These are phyloP conservation scores for Tamias sibiricus DNA, from an alignment of 2,113 vertebrate genomes.

Conservation along the genomic window DNA sequence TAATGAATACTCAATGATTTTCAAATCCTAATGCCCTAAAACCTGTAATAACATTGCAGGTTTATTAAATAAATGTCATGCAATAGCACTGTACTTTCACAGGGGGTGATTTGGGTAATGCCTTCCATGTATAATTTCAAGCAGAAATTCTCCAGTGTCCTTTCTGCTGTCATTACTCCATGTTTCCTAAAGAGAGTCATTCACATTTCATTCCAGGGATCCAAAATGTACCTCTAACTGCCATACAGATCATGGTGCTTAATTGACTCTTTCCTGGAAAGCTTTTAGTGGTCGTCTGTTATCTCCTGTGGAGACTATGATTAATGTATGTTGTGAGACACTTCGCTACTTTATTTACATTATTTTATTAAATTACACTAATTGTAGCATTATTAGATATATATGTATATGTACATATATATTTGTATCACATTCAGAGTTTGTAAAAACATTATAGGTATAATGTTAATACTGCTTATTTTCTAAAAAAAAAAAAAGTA, in stretches of 20 bases:
- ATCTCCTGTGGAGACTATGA: background rate
- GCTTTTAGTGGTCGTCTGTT: background rate
- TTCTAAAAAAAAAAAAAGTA: slow-evolving; percentile 10
- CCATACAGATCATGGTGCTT: fast-evolving
- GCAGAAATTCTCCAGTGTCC: slow-evolving; percentile 33
- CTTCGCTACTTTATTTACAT: background rate
- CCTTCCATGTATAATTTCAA: background rate
- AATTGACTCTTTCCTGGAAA: background rate
- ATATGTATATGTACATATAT: background rate
- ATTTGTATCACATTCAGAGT: background rate
- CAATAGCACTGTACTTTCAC: background rate
- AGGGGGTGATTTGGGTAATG: background rate
- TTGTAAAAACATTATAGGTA: background rate
- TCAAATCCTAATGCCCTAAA: background rate
- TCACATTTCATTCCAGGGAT: background rate
- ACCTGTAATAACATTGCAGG: background rate
- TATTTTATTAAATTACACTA: background rate
- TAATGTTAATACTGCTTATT: background rate
- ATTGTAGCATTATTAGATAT: background rate
- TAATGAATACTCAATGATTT: background rate
- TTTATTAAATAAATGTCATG: too few species aligned
- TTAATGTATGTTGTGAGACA: background rate
- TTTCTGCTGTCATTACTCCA: slow-evolving; percentile 17
- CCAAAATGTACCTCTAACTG: background rate
- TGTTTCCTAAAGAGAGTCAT: background rate